Evolutionary conservation across 2,113 vertebrate genomes (phyloP), one percentile per base, ranked within the genome.

Genomic region (Brienomyrus brachyistius): DNA sequence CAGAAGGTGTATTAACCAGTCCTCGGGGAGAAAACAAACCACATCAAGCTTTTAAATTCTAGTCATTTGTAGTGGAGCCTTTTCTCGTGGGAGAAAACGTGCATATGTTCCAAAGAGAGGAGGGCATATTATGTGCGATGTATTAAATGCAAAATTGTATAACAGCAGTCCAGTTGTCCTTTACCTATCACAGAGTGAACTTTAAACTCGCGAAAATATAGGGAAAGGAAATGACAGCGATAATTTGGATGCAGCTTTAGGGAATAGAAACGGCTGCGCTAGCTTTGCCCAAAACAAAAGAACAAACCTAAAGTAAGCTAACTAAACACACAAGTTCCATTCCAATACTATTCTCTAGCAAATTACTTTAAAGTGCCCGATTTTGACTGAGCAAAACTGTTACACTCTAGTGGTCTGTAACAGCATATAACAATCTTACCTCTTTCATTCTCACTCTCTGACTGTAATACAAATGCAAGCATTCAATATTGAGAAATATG

Each of bases 21-120:
- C 52, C 83, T 89, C 17, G 47, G 88, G 66, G 77, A 47, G 21
- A 48, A 89, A 89, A 59, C 56, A 59, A 62, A 85, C 23, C 66
- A 52, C 50, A 54, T 19, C 74, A 27, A 27, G 43, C 19, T 31
- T 89, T 80, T 54, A 52, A 54, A 77, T 66, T 59, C 48, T 52
- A 43, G 45, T 82, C 23, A 84, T 85, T 31, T n/a, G 21, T 86
- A 80, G 15, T 15, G 40, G 66, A 54, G 40, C 50, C 31, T 47
- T 84, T 52, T 84, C 45, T 89, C 51, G 17, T 48, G 50, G 74
- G 48, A 83, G 35, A 43, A 50, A 31, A 50, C 23, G 27, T 82
- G 48, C 9, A 54, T 52, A 86, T 15, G 31, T 5, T 21, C 27
- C 27, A 13, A 45, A 1, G 74, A 54, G 31, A 54, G 45, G 13